Evolutionary conservation across 2,113 vertebrate genomes (phyloP).

Genomic region (Speoplatyrhinus poulsoni): DNA sequence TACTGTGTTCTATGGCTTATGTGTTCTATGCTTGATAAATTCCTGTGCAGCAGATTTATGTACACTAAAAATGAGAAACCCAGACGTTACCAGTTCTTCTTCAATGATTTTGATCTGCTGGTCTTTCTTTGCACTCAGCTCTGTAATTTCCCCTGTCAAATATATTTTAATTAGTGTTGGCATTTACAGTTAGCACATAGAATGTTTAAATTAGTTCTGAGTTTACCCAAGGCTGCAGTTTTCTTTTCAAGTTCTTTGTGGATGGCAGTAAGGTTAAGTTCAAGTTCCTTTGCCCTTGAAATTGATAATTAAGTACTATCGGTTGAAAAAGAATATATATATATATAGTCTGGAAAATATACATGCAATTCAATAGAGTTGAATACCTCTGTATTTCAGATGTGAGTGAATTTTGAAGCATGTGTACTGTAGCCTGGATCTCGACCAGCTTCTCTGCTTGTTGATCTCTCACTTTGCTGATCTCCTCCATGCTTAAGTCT

Average conservation of each 20-base stretch:
- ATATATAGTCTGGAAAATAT: background rate
- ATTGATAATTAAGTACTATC: constrained; percentile 22
- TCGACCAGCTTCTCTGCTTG: constrained; percentile 72
- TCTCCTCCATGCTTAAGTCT: constrained; percentile 76
- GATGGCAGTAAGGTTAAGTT: constrained; percentile 44
- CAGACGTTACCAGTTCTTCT: constrained; percentile 75
- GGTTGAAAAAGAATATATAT: background rate
- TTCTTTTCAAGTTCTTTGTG: constrained; percentile 58
- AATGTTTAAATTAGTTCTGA: background rate
- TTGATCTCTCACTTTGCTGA: constrained; percentile 70
- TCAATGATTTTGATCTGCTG: constrained; percentile 78
- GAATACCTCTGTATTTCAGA: constrained; percentile 81
- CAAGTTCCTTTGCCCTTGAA: constrained; percentile 62
- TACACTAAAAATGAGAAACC: constrained; percentile 5
- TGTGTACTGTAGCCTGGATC: constrained; percentile 67
- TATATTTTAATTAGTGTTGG: constrained; percentile 6
- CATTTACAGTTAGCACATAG: background rate
- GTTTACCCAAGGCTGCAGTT: constrained; percentile 59
- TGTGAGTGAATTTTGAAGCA: constrained; percentile 75
- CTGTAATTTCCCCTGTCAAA: constrained; percentile 76
- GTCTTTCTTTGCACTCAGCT: constrained; percentile 77
- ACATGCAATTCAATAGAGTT: background rate
- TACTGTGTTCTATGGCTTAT: background rate
- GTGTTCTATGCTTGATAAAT: background rate
- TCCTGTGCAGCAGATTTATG: background rate